These are phyloP conservation scores for Drosophila nigritarsus DNA, from an alignment of 2,888 invertebrate genomes.

Conservation along the genomic window DNA sequence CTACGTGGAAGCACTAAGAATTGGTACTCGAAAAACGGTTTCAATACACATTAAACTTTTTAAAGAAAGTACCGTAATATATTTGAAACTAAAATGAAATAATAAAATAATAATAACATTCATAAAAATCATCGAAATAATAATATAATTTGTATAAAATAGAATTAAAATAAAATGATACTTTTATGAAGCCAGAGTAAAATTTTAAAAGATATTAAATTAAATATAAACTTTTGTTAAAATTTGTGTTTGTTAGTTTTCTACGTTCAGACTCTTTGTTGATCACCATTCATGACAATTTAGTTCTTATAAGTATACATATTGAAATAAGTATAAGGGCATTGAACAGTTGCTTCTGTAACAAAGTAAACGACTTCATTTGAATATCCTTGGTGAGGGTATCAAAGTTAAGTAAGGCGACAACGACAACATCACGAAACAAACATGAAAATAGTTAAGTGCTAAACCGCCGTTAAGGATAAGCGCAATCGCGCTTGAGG, in stretches of 20 bases:
- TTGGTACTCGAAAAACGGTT: too few relatives aligned
- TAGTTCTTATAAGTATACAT: not conserved
- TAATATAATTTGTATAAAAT: not conserved
- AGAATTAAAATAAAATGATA: not conserved
- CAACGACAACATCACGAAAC: conserved; percentile 40
- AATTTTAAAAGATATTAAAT: not conserved
- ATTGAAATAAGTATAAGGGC: not conserved
- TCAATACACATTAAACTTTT: not conserved
- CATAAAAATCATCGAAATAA: not conserved
- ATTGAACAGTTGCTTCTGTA: not conserved
- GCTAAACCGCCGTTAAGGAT: conserved; percentile 75
- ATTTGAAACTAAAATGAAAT: not conserved
- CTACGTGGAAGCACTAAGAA: not conserved
- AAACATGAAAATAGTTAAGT: conserved; percentile 81
- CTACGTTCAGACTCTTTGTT: not conserved
- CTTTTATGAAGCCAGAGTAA: not conserved
- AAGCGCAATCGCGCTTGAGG: conserved; percentile 64
- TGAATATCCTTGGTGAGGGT: conserved; percentile 11
- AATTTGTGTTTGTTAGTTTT: not conserved
- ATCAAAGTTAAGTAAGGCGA: conserved; percentile 43
- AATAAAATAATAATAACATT: not conserved
- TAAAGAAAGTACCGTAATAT: not conserved
- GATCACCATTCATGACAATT: not conserved
- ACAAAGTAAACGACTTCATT: not conserved
- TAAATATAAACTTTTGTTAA: not conserved